A percentile compares a stretch with the other conserved stretches of the same genome.
phyloP scores from a whole-genome alignment of 2,113 vertebrate species.

The Athene noctua region DNA sequence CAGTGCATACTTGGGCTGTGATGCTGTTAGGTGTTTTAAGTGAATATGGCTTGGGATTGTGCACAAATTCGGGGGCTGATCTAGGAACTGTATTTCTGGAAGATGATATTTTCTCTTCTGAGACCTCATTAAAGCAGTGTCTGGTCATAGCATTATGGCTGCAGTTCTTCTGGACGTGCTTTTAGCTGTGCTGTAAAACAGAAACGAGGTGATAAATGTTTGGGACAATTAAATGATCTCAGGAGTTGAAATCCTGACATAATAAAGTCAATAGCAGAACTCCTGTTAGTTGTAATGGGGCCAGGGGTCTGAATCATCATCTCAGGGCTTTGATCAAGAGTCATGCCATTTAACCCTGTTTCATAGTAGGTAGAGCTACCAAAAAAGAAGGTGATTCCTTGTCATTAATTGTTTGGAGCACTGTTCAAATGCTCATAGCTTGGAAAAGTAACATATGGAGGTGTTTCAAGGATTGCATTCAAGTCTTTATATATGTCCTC shows the following conservation, averaged over 20 bases:
- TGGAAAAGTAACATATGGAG: not conserved
- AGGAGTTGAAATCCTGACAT: slow-evolving; percentile 8
- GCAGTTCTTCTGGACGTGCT: not conserved
- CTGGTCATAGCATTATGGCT: not conserved
- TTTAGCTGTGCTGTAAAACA: not conserved
- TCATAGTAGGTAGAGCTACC: not conserved
- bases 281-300: not conserved
- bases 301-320: not conserved
- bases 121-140: not conserved
- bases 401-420: not conserved
- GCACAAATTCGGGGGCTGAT: not conserved
- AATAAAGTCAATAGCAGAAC: not conserved
- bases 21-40: not conserved
- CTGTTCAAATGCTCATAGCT: not conserved
- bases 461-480: not conserved
- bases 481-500: not conserved
- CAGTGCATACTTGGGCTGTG: not conserved
- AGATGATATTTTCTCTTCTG: not conserved
- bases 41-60: not conserved
- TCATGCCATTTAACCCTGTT: not conserved
- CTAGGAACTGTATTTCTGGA: not conserved
- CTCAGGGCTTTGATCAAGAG: not conserved
- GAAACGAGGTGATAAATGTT: not conserved
- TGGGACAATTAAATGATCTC: not conserved
- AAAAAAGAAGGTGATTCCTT: not conserved